Evolutionary conservation across 2,888 invertebrate species (phyloP), one percentile per base, ranked within the genome.

Genomic region (Tuta absoluta): DNA sequence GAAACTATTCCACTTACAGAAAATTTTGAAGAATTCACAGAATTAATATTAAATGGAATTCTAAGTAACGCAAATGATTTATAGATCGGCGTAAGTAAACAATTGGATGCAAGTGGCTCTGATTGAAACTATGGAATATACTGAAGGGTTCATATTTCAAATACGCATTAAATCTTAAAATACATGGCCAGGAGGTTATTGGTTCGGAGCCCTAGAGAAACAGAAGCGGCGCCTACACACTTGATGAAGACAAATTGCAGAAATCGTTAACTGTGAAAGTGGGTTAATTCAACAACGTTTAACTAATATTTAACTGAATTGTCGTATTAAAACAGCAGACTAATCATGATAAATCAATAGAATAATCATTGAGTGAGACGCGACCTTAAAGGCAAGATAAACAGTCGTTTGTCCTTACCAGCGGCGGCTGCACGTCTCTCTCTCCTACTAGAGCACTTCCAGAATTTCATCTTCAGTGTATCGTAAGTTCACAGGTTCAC

Each of bases 401-500:
- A 5, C 12, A 41, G 8, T 11, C 12, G n/a, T 2, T 17, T 23
- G 38, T 48, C 62, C 87, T 85, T 65, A 89, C 87, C 87, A 28
- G 78, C 63, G 65, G 78, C 79, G 49, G 82, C 82, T 28, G 74
- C 75, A 58, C 81, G 84, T 62, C 83, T 78, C 66, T 84, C 81
- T 62, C 79, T 79, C 74, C 85, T 89, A 62, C 80, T 76, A 68
- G 77, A 80, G 72, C 91, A 91, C 81, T 86, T 89, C 91, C 89
- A 91, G 82, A 91, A 89, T 78, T 89, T 91, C 91, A 91, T 91
- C 65, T 70, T 71, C 71, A 70, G 65, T 66, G 71, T 19, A 14
- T 68, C 67, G 68, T 65, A 65, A 77, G 79, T 79, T 70, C 75
- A 69, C 67, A 65, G 70, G 69, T 64, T 81, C 81, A 14, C 2